Evolutionary conservation across 2,113 vertebrate species (phyloP).

Genomic region (Typhlomys cinereus): DNA sequence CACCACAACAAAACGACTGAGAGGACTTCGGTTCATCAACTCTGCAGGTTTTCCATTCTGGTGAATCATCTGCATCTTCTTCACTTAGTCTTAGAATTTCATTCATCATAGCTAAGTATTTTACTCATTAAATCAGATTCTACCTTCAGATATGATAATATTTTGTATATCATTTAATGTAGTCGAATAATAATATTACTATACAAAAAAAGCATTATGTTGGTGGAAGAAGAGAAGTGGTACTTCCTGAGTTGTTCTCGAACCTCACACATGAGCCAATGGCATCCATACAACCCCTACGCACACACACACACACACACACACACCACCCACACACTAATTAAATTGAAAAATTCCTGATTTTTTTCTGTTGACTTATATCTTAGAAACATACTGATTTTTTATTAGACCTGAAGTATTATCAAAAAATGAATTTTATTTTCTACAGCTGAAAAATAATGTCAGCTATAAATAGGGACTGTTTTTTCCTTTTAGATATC

Average conservation of each 20-base stretch:
- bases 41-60: neutral
- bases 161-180: too few relatives aligned
- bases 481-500: neutral
- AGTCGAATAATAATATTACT: too few relatives aligned
- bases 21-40: neutral
- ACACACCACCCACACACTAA: too few relatives aligned
- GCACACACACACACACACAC: too few relatives aligned
- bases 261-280: too few relatives aligned
- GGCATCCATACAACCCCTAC: too few relatives aligned
- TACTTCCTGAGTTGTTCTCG: too few relatives aligned
- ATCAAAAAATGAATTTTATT: neutral
- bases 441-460: neutral
- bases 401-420: neutral
- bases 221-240: too few relatives aligned
- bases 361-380: neutral
- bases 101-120: neutral
- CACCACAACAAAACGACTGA: neutral
- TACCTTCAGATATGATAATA: too few relatives aligned
- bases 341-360: neutral
- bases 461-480: neutral
- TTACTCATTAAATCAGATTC: neutral
- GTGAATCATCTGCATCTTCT: neutral
- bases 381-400: neutral
- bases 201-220: too few relatives aligned
- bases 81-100: constrained; percentile 26